Evolutionary conservation across 2,888 invertebrate species (phyloP).

Genomic region (Spodoptera littoralis): DNA sequence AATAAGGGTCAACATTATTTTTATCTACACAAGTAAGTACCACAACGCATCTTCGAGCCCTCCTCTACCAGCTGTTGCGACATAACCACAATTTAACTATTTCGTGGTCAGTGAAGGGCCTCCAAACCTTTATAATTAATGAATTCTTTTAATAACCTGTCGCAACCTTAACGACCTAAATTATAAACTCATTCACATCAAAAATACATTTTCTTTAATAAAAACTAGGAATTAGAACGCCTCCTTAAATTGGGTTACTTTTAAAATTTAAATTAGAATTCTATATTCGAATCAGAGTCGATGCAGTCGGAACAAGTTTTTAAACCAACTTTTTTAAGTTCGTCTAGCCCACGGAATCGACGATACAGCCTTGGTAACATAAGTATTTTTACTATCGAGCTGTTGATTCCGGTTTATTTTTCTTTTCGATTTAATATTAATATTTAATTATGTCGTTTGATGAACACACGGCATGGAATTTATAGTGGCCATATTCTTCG

Average conservation of each 20-base stretch:
- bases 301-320: slow-evolving; percentile 68
- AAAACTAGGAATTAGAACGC: slow-evolving; percentile 28
- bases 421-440: slow-evolving; percentile 29
- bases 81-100: slow-evolving; percentile 28
- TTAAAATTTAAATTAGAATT: slow-evolving; percentile 35
- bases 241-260: slow-evolving; percentile 7
- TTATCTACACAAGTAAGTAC: background rate
- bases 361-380: slow-evolving; percentile 57
- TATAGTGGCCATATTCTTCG: slow-evolving; percentile 11
- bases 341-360: slow-evolving; percentile 49
- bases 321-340: slow-evolving; percentile 51
- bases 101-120: slow-evolving; percentile 16
- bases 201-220: slow-evolving; percentile 1
- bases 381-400: slow-evolving; percentile 24
- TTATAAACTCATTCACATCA: background rate
- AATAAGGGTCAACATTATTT: background rate
- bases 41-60: slow-evolving; percentile 6
- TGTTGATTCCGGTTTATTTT: slow-evolving; percentile 44
- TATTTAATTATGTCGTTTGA: slow-evolving; percentile 28
- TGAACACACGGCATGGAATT: slow-evolving; percentile 18
- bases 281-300: slow-evolving; percentile 34
- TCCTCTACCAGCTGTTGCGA: slow-evolving; percentile 23
- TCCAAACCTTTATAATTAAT: slow-evolving; percentile 1
- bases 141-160: slow-evolving; percentile 12
- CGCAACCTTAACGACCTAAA: slow-evolving; percentile 10